Conservation (phyloP, 2,113 vertebrate genomes). For the Lophura nycthemera region DNA sequence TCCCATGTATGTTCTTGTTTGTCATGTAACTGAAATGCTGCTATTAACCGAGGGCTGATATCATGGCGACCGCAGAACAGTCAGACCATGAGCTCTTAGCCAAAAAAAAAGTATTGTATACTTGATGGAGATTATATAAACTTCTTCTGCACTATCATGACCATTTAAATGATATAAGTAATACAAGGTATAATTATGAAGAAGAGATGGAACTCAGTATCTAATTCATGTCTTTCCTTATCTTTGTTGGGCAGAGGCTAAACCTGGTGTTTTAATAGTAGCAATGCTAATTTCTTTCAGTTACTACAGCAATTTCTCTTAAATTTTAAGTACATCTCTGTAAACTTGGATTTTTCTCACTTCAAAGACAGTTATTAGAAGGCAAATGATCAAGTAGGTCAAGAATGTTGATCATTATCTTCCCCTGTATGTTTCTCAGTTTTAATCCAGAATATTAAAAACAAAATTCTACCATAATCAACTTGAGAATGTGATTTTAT, state of each 20-base stretch:
- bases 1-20: not conserved
- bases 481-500: not conserved
- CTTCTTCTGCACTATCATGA: not conserved
- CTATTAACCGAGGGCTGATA: not conserved
- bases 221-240: not conserved
- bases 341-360: not conserved
- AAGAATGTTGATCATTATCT: not conserved
- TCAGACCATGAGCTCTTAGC: not conserved
- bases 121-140: not conserved
- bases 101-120: not conserved
- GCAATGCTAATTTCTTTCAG: not conserved
- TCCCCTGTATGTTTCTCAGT: not conserved
- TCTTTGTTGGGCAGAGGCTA: not conserved
- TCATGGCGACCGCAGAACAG: rapidly evolving
- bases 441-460: not conserved
- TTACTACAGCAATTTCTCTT: not conserved
- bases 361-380: not conserved
- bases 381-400: not conserved
- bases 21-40: not conserved
- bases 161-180: not conserved
- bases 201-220: not conserved
- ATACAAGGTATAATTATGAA: not conserved
- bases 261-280: not conserved
- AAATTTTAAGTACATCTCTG: not conserved
- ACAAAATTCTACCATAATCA: not conserved